Percentiles rank a stretch among this genome's conserved stretches.
Conservation (phyloP, 1,140 invertebrate genomes). For the Ostrea edulis region DNA sequence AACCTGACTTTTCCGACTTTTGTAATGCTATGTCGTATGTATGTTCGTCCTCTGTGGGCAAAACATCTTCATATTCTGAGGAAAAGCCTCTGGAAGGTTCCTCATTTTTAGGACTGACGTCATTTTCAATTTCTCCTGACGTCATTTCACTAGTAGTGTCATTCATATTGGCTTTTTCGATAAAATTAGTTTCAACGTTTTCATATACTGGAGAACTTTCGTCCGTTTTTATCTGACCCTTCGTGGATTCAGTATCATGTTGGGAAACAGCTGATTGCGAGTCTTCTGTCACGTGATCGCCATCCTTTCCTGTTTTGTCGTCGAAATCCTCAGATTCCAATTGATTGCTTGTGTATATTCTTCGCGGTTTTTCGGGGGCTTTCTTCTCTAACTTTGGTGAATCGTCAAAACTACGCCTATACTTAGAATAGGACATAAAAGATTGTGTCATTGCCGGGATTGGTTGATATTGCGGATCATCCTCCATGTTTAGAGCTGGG, state of each 20-base stretch:
- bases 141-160: not conserved
- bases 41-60: not conserved
- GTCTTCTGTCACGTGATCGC: not conserved
- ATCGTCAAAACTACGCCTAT: conserved; percentile 37
- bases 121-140: not conserved
- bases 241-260: not conserved
- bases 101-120: not conserved
- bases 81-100: no score
- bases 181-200: not conserved
- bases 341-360: not conserved
- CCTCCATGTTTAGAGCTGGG: conserved; percentile 41
- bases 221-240: no score
- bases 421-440: not conserved
- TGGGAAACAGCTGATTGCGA: not conserved
- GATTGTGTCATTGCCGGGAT: not conserved
- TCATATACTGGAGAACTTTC: not conserved
- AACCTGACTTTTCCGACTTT: not conserved
- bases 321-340: not conserved
- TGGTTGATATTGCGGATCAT: conserved; percentile 48
- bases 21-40: not conserved
- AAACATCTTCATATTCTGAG: not conserved
- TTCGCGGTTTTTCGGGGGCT: not conserved
- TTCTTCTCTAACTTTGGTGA: not conserved
- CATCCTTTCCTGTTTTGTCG: not conserved
- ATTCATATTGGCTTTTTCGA: not conserved